Evolutionary conservation across 1,140 invertebrate genomes (phyloP), one percentile per base, ranked within the genome.

Genomic region (Leucophenga varia): DNA sequence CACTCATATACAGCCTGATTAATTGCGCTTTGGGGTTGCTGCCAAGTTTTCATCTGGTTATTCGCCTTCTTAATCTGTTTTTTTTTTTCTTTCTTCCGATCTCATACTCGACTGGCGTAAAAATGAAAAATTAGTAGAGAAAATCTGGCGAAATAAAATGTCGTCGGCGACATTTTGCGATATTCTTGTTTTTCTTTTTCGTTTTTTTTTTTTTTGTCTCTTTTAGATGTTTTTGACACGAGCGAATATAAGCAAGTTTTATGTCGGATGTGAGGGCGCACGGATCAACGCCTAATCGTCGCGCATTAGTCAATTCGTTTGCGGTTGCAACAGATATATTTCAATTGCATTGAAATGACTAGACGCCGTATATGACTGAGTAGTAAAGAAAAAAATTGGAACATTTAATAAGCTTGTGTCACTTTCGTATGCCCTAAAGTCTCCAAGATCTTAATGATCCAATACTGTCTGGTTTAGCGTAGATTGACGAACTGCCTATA

Each of bases 131-230:
- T 72, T 69, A 64, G 57, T 59, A 42, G 56, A 53, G 64, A 59
- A 69, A 72, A 72, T 72, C 69, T 72, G 69, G 68, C 64, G 64
- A 72, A 72, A 72, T 69, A 69, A 72, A 72, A 72, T 72, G 69
- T 72, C 69, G 68, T 72, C 69, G 64, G 59, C 69, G 69, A 69
- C 69, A 72, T 72, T 72, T 72, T 72, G 64, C 61, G n/a, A n/a
- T n/a, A n/a, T 43, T 43, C 12, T 34, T 12, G 30, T 19, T 43
- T 43, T 43, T 42, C 6, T 19, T 38, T 38, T 38, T 4, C 6
- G 18, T 38, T 5, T 19, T 8, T 38, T 38, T 38, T 8, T 16
- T 38, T 19, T 18, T 18, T 38, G 17, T 19, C 5, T 35, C n/a
- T 35, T 35, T 6, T 39, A 17, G 3, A 17, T 41, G 54, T 46